Conservation (phyloP, 2,797 vertebrate genomes). For the Coranthus polyacanthus region DNA sequence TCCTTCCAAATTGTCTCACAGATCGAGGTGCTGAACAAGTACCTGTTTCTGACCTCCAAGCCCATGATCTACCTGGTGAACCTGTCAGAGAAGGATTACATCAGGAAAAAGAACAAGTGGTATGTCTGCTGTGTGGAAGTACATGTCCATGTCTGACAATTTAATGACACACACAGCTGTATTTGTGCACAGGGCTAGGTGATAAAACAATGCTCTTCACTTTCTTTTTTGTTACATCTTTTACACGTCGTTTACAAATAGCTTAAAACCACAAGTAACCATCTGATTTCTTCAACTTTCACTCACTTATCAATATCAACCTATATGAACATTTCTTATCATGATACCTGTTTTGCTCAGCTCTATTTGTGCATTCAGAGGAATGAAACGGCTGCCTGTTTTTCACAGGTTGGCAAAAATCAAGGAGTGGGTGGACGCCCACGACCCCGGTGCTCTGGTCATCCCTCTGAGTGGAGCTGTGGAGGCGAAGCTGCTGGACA, state of each 20-base stretch:
- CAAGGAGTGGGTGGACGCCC: conserved; percentile 98
- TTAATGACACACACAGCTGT: too few relatives aligned
- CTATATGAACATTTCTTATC: too few relatives aligned
- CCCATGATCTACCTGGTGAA: conserved; percentile 99
- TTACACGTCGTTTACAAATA: too few relatives aligned
- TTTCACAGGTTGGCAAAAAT: conserved; percentile 96
- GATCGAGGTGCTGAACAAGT: conserved; percentile 99
- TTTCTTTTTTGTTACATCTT: neutral
- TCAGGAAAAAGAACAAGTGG: conserved; percentile 99
- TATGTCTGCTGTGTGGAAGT: conserved; percentile 85
- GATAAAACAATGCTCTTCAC: neutral
- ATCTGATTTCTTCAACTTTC: too few relatives aligned
- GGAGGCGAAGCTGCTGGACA: conserved; percentile 95
- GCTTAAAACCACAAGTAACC: too few relatives aligned
- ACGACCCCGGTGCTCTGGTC: conserved; percentile 95
- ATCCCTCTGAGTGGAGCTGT: conserved; percentile 96
- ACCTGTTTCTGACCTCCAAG: conserved; percentile 98
- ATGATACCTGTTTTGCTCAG: too few relatives aligned
- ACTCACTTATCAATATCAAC: too few relatives aligned
- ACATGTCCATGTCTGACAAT: too few relatives aligned
- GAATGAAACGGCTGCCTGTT: neutral
- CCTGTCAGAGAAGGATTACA: conserved; percentile 98
- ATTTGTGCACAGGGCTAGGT: too few relatives aligned
- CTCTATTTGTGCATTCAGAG: neutral
- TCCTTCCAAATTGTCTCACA: conserved; percentile 70